A percentile compares a stretch with the other conserved stretches of the same genome.
These are phyloP conservation scores for Zophobas atratus DNA, from an alignment of 1,140 invertebrate species.

Conservation along the genomic window DNA sequence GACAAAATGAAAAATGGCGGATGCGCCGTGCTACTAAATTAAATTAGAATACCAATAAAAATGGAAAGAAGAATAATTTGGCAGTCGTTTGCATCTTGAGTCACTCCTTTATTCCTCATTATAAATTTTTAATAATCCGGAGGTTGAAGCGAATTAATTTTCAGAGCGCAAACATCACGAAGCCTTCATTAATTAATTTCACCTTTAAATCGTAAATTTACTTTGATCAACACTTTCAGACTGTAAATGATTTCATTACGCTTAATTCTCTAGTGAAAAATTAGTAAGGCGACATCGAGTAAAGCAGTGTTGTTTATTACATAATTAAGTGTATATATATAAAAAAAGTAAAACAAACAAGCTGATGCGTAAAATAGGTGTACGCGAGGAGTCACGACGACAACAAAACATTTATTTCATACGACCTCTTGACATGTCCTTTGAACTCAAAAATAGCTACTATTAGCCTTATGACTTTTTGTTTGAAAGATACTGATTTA, in stretches of 20 bases:
- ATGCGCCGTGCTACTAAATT: constrained; percentile 28
- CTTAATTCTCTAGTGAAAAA: neutral
- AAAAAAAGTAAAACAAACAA: no score
- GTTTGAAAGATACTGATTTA: constrained; percentile 18
- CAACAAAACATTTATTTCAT: neutral
- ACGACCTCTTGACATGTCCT: constrained; percentile 13
- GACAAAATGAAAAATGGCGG: constrained; percentile 32
- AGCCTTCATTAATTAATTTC: constrained; percentile 1
- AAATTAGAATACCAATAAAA: neutral
- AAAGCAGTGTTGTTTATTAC: no score
- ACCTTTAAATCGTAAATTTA: neutral
- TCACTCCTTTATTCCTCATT: neutral
- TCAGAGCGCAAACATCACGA: neutral
- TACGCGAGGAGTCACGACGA: neutral
- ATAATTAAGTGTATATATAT: no score
- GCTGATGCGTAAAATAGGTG: no score
- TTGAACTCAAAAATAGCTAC: constrained; percentile 20
- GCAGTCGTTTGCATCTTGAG: neutral
- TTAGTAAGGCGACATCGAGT: no score
- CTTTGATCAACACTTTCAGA: neutral
- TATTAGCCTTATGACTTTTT: constrained; percentile 22
- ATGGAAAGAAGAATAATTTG: neutral
- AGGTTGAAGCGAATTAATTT: neutral
- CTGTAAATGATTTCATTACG: neutral
- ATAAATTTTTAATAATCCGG: neutral